These are phyloP conservation scores for Stylophora pistillata DNA, from an alignment of 64 coral and sea anemone genomes.

Conservation along the genomic window DNA sequence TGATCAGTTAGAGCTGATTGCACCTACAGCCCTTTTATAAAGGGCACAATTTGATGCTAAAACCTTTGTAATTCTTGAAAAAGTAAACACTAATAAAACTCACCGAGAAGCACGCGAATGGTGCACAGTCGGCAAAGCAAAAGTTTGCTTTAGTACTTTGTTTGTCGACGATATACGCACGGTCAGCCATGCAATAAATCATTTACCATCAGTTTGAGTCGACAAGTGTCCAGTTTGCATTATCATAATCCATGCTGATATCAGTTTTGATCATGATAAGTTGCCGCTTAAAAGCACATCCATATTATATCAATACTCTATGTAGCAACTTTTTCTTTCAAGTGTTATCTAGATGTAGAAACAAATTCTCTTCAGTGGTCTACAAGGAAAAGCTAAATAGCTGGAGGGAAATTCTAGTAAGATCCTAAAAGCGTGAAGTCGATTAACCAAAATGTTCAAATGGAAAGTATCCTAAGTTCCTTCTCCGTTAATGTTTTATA, in stretches of 20 bases:
- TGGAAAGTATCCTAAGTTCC: no score
- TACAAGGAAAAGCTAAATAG: no score
- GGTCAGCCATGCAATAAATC: conserved; percentile 7
- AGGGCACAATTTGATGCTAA: neutral
- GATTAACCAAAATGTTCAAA: no score
- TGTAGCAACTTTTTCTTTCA: no score
- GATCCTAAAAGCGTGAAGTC: no score
- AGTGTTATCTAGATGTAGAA: no score
- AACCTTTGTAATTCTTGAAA: neutral
- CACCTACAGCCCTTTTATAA: neutral
- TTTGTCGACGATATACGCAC: conserved; percentile 3
- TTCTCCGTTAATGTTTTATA: no score
- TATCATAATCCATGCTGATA: neutral
- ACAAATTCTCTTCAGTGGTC: no score
- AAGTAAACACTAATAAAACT: neutral
- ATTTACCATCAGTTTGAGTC: neutral
- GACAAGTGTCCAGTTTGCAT: neutral
- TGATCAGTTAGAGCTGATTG: neutral
- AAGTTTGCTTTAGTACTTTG: neutral
- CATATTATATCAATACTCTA: no score
- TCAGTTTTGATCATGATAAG: no score
- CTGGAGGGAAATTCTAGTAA: no score
- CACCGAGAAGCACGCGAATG: neutral
- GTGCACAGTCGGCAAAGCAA: neutral
- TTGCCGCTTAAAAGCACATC: no score